phyloP scores from a whole-genome alignment of 2,797 vertebrate species.

The Xyrichtys novacula region DNA sequence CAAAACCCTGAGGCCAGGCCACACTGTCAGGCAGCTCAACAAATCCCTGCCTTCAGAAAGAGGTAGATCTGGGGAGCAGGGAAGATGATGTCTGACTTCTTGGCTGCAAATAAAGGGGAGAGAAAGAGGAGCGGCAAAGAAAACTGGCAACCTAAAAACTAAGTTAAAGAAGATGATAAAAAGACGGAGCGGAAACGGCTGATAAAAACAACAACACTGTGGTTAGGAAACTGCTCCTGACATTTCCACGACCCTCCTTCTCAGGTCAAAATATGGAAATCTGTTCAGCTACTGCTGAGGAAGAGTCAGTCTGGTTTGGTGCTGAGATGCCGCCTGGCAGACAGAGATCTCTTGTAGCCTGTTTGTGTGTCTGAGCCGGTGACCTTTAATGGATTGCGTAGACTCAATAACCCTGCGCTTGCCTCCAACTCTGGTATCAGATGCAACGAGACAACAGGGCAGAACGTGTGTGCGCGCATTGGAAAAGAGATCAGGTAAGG shows the following conservation, averaged over 20 bases:
- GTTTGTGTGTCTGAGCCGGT: constrained; percentile 74
- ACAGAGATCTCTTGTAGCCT: constrained; percentile 38
- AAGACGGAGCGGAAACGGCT: constrained; percentile 12
- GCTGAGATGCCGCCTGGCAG: constrained; percentile 37
- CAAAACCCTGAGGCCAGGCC: constrained; percentile 49
- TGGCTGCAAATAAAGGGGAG: constrained; percentile 24
- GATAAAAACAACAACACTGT: constrained; percentile 28
- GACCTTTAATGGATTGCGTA: constrained; percentile 84
- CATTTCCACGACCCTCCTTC: constrained; percentile 23
- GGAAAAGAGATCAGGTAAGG: constrained; percentile 71
- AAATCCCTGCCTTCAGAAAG: constrained; percentile 61
- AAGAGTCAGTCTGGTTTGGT: constrained; percentile 39
- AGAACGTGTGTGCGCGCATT: constrained; percentile 47
- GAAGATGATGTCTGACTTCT: constrained; percentile 37
- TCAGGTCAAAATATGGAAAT: constrained; percentile 55
- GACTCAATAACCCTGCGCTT: constrained; percentile 80
- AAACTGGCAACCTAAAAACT: constrained; percentile 19
- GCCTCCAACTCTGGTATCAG: constrained; percentile 78
- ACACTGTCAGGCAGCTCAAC: constrained; percentile 56
- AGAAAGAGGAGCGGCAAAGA: constrained; percentile 25
- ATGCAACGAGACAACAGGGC: constrained; percentile 83
- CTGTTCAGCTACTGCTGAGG: constrained; percentile 38
- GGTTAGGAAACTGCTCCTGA: constrained; percentile 35
- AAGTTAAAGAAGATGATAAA: constrained; percentile 16
- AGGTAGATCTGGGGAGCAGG: constrained; percentile 34